Conservation (phyloP, 2,113 vertebrate genomes). For the Excalfactoria chinensis region DNA sequence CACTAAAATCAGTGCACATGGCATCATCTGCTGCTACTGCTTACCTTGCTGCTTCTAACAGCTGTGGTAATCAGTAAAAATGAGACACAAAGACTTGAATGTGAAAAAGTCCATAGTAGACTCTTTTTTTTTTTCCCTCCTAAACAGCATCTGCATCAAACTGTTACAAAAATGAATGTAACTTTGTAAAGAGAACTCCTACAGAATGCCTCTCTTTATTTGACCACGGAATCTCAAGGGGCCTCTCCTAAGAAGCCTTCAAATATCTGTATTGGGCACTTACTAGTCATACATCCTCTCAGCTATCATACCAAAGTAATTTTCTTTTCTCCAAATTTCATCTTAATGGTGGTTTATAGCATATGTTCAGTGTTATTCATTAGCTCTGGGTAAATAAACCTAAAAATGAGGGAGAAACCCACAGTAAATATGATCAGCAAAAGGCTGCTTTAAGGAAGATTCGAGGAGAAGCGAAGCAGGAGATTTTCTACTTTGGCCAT, state of each 20-base stretch:
- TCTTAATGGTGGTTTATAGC: slow-evolving; percentile 69
- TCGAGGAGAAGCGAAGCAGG: background rate
- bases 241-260: slow-evolving; percentile 47
- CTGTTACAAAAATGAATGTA: background rate
- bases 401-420: slow-evolving; percentile 41
- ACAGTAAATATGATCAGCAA: slow-evolving; percentile 43
- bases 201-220: slow-evolving; percentile 22
- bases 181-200: slow-evolving; percentile 22
- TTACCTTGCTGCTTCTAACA: slow-evolving; percentile 59
- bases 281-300: slow-evolving; percentile 41
- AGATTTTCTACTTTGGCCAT: slow-evolving; percentile 16
- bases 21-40: slow-evolving; percentile 45
- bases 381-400: slow-evolving; percentile 69
- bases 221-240: slow-evolving; percentile 32
- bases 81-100: slow-evolving; percentile 56
- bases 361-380: slow-evolving; percentile 62
- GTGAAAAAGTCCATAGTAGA: slow-evolving; percentile 44
- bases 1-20: background rate
- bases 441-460: slow-evolving; percentile 33
- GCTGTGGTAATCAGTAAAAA: slow-evolving; percentile 67
- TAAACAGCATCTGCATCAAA: slow-evolving; percentile 36
- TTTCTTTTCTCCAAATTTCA: slow-evolving; percentile 65
- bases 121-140: slow-evolving; percentile 1
- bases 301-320: slow-evolving; percentile 52
- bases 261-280: slow-evolving; percentile 46